These are phyloP conservation scores for Gallinago paraguaiae DNA, from an alignment of 2,113 vertebrate genomes.

Conservation along the genomic window DNA sequence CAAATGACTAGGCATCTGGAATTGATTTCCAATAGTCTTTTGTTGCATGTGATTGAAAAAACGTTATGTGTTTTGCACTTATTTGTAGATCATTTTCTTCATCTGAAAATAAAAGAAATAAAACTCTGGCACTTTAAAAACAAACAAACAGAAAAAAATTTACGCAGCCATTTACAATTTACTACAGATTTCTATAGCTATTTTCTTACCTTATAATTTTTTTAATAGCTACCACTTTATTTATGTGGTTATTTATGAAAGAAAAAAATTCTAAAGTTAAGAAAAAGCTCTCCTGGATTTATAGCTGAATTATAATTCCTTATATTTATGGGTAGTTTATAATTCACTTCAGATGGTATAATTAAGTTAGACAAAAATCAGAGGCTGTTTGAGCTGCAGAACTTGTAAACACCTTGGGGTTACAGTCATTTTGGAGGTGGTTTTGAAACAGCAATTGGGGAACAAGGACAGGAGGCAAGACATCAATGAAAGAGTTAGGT, in stretches of 20 bases:
- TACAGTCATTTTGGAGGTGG: background rate
- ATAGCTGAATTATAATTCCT: background rate
- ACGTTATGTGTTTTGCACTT: background rate
- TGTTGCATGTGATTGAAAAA: background rate
- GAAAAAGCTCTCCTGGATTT: background rate
- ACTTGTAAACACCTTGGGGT: background rate
- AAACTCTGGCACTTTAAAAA: rapidly evolving
- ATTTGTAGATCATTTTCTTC: background rate
- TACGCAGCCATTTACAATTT: background rate
- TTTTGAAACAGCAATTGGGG: background rate
- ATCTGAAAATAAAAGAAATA: background rate
- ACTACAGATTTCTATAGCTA: background rate
- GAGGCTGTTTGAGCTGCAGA: background rate
- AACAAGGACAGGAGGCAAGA: background rate
- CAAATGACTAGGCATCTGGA: background rate
- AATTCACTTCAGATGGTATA: background rate
- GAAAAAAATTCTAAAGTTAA: background rate
- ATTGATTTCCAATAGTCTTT: background rate
- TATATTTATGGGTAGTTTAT: background rate
- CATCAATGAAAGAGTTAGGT: background rate
- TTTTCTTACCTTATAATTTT: background rate
- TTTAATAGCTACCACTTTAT: background rate
- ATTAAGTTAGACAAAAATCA: background rate
- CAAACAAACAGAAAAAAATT: background rate
- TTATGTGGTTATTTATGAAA: background rate